Evolutionary conservation across 1,140 invertebrate genomes (phyloP).

Genomic region (Bombus polaris): DNA sequence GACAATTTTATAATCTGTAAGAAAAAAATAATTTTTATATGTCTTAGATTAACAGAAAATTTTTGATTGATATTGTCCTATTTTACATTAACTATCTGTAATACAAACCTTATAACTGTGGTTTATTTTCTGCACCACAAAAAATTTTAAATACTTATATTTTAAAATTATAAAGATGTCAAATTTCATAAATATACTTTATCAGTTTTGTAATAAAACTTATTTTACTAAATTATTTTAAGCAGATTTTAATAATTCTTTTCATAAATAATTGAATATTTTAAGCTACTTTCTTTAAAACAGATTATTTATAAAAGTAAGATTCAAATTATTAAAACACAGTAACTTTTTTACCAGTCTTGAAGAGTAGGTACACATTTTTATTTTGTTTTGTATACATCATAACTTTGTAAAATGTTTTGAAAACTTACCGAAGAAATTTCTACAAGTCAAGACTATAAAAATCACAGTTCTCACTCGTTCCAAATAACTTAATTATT

Average conservation of each 20-base stretch:
- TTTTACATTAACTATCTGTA: not conserved
- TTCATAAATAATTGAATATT: not conserved
- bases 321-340: constrained; percentile 67
- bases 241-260: not conserved
- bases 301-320: not conserved
- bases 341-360: constrained; percentile 71
- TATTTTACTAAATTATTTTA: not conserved
- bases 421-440: constrained; percentile 66
- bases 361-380: constrained; percentile 74
- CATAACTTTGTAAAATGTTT: constrained; percentile 68
- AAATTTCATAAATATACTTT: constrained; percentile 10
- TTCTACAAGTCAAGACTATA: constrained; percentile 71
- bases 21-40: constrained; percentile 45
- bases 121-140: not conserved
- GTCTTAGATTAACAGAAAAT: constrained; percentile 43
- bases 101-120: constrained; percentile 12
- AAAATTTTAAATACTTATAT: not conserved
- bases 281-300: not conserved
- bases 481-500: constrained; percentile 68
- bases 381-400: constrained; percentile 63
- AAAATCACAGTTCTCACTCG: constrained; percentile 71
- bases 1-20: constrained; percentile 57
- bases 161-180: constrained; percentile 11
- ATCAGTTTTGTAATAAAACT: constrained; percentile 5
- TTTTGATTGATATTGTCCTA: constrained; percentile 23